phyloP scores from a whole-genome alignment of 2,888 invertebrate species.

The Sialis lutaria region DNA sequence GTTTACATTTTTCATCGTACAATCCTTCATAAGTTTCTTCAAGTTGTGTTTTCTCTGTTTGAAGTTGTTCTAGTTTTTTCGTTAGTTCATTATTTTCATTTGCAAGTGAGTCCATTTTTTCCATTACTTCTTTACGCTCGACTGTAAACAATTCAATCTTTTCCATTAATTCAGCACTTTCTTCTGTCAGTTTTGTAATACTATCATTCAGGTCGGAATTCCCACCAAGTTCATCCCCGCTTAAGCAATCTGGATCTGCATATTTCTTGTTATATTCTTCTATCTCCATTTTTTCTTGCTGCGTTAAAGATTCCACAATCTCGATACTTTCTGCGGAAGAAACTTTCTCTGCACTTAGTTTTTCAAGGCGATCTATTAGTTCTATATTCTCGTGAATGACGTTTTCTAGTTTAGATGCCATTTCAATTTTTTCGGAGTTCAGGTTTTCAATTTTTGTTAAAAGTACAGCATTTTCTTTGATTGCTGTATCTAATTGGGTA shows the following conservation, averaged over 20 bases:
- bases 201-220: slow-evolving; percentile 32
- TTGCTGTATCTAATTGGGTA: slow-evolving; percentile 30
- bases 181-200: slow-evolving; percentile 38
- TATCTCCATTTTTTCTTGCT: slow-evolving; percentile 50
- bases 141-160: slow-evolving; percentile 50
- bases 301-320: slow-evolving; percentile 52
- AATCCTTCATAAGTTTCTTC: slow-evolving; percentile 25
- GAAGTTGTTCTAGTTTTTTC: slow-evolving; percentile 30
- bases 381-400: slow-evolving; percentile 60
- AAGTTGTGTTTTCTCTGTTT: slow-evolving; percentile 23
- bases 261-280: slow-evolving; percentile 43
- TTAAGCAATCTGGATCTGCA: slow-evolving; percentile 17
- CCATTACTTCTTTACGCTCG: slow-evolving; percentile 51
- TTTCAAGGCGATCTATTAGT: slow-evolving; percentile 51
- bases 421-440: slow-evolving; percentile 38
- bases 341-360: slow-evolving; percentile 51
- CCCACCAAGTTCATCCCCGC: slow-evolving; percentile 16
- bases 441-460: slow-evolving; percentile 35
- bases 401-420: slow-evolving; percentile 41
- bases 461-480: slow-evolving; percentile 34
- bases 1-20: slow-evolving; percentile 28
- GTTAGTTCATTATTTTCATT: slow-evolving; percentile 38
- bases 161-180: slow-evolving; percentile 44
- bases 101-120: slow-evolving; percentile 44
- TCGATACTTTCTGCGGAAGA: slow-evolving; percentile 62